phyloP scores from a whole-genome alignment of 2,113 vertebrate species.

The Cinclus cinclus region DNA sequence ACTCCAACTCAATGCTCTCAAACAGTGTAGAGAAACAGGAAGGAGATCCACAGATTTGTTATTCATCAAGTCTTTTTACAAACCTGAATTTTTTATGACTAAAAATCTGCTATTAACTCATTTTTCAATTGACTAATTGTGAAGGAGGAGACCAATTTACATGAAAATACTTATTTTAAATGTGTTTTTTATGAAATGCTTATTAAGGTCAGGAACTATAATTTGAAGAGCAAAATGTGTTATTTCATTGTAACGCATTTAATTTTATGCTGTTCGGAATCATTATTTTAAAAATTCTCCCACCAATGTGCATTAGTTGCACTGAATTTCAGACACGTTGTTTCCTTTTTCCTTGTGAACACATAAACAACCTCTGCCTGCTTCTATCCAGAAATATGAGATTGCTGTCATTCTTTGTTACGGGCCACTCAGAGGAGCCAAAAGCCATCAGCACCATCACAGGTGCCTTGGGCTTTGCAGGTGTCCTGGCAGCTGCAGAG shows the following conservation, averaged over 20 bases:
- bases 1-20: background rate
- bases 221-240: background rate
- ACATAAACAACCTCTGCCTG: background rate
- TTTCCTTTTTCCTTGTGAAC: background rate
- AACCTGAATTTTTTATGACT: background rate
- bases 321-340: background rate
- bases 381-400: background rate
- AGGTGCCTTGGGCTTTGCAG: background rate
- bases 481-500: background rate
- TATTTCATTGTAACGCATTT: background rate
- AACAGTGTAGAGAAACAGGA: background rate
- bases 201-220: constrained; percentile 16
- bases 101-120: background rate
- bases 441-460: background rate
- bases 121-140: constrained; percentile 27
- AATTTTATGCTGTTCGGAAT: background rate
- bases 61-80: background rate
- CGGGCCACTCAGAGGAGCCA: background rate
- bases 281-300: background rate
- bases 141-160: background rate
- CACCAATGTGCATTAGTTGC: background rate
- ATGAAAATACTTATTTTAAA: constrained; percentile 12
- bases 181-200: background rate
- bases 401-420: background rate
- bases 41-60: background rate